Evolutionary conservation across 2,797 vertebrate genomes (phyloP), one percentile per base, ranked within the genome.

Genomic region (Taenioides sp.): DNA sequence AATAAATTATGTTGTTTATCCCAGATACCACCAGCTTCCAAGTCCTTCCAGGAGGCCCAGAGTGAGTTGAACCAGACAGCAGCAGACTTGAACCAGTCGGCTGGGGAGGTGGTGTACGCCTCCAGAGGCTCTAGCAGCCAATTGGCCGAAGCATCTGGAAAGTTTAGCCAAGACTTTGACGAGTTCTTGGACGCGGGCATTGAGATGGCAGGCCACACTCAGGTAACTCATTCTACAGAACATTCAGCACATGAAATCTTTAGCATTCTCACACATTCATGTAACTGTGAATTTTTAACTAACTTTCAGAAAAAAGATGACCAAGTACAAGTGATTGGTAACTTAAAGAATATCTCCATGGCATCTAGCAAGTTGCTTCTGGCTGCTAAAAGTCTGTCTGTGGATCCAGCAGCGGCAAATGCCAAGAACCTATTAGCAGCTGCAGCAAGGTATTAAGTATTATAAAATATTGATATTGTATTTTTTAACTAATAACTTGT

Each of bases 181-280:
- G 97, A 99, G 80, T 99, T 99, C 89, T 95, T 99, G 18, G 98
- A 98, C 50, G 97, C 98, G n/a, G 98, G 98, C n/a, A 97, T 99
- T 50, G 98, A 99, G 93, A 99, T 99, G 97, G 98, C 98, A 0
- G 98, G 98, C 20, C 98, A 99, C 82, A 98, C 98, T 1, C 98
- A 97, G 94, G 98, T 98, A 82, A 58, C 7, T 61, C 25, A 52
- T 31, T 31, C 9, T 54, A 12, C 34, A 63, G 18, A 16, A 60
- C 11, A 64, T 52, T 27, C 6, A 61, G 1, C 3, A 16, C 6
- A 49, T 52, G 7, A 20, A 49, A 25, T n/a, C 37, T 16, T 60
- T 23, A 12, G 12, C 5, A n/a, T 27, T 66, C 9, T 10, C 12
- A 25, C 16, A 18, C 2, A 63, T 40, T 47, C 37, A 43, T 16